A percentile compares a stretch with the other conserved stretches of the same genome.
These are phyloP conservation scores for Cheiracanthium punctorium DNA, from an alignment of 2,888 invertebrate genomes.

Conservation along the genomic window DNA sequence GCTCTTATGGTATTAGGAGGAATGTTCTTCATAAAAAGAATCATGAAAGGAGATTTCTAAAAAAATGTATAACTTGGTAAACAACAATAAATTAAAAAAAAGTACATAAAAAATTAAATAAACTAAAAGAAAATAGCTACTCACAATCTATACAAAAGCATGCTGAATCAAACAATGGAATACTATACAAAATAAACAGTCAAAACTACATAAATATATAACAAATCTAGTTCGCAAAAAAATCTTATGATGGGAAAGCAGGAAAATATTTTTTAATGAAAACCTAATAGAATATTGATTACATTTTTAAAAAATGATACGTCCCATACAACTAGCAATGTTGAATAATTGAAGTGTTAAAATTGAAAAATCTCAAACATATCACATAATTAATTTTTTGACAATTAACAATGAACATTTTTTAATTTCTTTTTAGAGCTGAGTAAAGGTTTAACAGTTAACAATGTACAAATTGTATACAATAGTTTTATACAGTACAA, in stretches of 20 bases:
- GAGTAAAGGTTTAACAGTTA: conserved; percentile 33
- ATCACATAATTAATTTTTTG: background rate
- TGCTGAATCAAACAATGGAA: no score
- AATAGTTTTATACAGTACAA: conserved; percentile 32
- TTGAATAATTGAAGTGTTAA: no score
- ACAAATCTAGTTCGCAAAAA: background rate
- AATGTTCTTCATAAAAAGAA: background rate
- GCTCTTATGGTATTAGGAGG: background rate
- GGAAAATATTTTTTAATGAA: no score
- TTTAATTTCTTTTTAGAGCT: background rate
- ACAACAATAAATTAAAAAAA: no score
- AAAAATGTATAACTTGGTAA: no score
- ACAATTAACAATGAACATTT: background rate
- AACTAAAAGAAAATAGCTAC: background rate
- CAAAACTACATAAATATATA: no score
- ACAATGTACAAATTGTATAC: conserved; percentile 39
- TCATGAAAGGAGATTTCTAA: background rate
- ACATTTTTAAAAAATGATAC: no score
- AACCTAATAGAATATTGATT: no score
- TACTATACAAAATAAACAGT: no score
- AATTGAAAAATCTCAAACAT: conserved; percentile 11
- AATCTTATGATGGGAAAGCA: no score
- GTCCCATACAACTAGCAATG: no score
- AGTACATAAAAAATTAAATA: no score
- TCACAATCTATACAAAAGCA: background rate